Conservation (phyloP, 92 coral and sea anemone species). For the Epizoanthus illoricatus region DNA sequence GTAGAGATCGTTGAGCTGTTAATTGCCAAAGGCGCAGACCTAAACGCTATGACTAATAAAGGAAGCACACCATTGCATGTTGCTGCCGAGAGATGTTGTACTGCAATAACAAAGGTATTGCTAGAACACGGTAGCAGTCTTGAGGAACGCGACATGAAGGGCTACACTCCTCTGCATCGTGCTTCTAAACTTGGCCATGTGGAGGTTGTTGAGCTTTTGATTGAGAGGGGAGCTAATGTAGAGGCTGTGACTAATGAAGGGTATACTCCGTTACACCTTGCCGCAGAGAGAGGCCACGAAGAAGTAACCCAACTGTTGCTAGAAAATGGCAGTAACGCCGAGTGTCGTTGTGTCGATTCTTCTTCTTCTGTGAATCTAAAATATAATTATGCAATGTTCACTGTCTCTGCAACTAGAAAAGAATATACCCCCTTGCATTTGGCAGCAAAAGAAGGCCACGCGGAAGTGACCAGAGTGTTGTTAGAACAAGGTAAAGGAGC, state of each 20-base stretch:
- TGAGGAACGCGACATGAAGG: slow-evolving; percentile 36
- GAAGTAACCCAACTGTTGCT: too few relatives aligned
- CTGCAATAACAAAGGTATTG: background rate
- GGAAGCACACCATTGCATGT: background rate
- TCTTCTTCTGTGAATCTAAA: too few relatives aligned
- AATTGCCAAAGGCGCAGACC: slow-evolving; percentile 31
- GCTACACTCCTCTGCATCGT: slow-evolving; percentile 40
- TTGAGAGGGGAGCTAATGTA: slow-evolving; percentile 23
- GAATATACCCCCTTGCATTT: too few relatives aligned
- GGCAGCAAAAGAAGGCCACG: too few relatives aligned
- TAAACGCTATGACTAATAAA: slow-evolving; percentile 1
- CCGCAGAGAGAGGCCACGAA: too few relatives aligned
- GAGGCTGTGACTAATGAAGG: background rate
- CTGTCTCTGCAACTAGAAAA: too few relatives aligned
- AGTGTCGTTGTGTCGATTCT: too few relatives aligned
- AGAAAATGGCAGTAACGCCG: too few relatives aligned
- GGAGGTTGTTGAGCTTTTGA: slow-evolving; percentile 36
- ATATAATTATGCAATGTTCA: too few relatives aligned
- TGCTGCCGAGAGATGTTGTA: background rate
- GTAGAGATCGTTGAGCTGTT: slow-evolving; percentile 17
- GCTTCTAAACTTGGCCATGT: slow-evolving; percentile 35
- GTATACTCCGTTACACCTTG: background rate
- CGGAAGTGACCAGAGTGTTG: too few relatives aligned
- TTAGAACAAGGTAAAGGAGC: too few relatives aligned
- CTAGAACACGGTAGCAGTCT: background rate